phyloP scores from a whole-genome alignment of 2,113 vertebrate species.

The Urocolius indicus region DNA sequence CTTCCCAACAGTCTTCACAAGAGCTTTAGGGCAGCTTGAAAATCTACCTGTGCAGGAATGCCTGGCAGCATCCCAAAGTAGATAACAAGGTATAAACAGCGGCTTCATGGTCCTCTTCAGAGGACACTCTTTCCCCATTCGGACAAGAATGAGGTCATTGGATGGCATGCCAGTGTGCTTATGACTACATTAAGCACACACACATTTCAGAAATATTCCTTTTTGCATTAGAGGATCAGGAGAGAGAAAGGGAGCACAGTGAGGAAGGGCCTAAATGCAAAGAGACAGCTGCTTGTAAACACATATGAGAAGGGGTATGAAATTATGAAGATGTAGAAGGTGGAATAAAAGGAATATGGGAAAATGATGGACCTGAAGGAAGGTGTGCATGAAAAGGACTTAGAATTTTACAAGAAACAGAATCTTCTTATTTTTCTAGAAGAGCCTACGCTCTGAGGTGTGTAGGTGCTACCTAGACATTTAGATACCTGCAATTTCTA shows the following conservation, averaged over 20 bases:
- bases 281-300: background rate
- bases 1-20: background rate
- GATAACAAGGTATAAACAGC: background rate
- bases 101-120: background rate
- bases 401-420: background rate
- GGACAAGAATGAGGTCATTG: background rate
- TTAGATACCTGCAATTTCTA: background rate
- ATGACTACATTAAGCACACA: background rate
- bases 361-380: background rate
- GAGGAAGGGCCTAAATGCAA: background rate
- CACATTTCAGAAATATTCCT: background rate
- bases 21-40: background rate
- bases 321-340: background rate
- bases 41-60: background rate
- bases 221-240: background rate
- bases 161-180: background rate
- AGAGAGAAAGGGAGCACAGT: background rate
- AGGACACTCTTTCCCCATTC: background rate
- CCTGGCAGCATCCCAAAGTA: background rate
- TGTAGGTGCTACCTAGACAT: background rate
- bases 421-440: background rate
- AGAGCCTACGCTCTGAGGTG: background rate
- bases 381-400: rapidly evolving
- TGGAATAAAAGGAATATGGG: background rate
- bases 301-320: background rate